Conservation (phyloP, 2,888 invertebrate genomes). For the Orchesella flavescens region DNA sequence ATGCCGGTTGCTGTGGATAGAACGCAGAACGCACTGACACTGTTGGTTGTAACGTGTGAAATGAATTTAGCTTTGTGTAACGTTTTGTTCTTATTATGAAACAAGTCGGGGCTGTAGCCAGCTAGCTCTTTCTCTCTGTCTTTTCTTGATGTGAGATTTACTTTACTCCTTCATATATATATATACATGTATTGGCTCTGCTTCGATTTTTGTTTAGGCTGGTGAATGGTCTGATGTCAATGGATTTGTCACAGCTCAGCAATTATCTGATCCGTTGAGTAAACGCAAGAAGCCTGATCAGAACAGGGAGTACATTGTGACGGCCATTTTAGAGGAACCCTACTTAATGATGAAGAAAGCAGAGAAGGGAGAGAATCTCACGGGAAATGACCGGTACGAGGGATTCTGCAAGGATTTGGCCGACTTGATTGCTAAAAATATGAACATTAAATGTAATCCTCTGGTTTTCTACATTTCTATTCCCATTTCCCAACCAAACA, state of each 20-base stretch:
- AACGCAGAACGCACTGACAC: not conserved
- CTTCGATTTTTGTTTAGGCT: constrained; percentile 49
- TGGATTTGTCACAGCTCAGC: constrained; percentile 66
- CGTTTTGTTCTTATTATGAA: not conserved
- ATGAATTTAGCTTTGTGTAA: constrained; percentile 49
- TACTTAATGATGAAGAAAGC: constrained; percentile 86
- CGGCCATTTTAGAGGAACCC: constrained; percentile 89
- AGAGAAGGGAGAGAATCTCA: constrained; percentile 80
- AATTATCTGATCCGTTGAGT: constrained; percentile 55
- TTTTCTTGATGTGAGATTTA: not conserved
- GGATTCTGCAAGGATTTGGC: constrained; percentile 87
- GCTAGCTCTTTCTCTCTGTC: constrained; percentile 5
- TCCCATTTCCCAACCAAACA: not conserved
- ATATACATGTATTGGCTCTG: not conserved
- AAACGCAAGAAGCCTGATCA: constrained; percentile 77
- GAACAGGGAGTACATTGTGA: constrained; percentile 90
- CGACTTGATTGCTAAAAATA: constrained; percentile 80
- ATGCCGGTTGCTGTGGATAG: not conserved
- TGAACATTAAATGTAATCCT: constrained; percentile 90
- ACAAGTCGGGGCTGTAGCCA: not conserved
- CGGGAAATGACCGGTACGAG: constrained; percentile 84
- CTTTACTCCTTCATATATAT: constrained; percentile 32
- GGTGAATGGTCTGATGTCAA: constrained; percentile 68
- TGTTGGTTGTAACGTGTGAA: constrained; percentile 33
- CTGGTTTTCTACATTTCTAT: not conserved